A percentile compares a stretch with the other conserved stretches of the same genome.
Evolutionary conservation across 2,888 invertebrate genomes (phyloP).

Genomic region (Maniola hyperantus): DNA sequence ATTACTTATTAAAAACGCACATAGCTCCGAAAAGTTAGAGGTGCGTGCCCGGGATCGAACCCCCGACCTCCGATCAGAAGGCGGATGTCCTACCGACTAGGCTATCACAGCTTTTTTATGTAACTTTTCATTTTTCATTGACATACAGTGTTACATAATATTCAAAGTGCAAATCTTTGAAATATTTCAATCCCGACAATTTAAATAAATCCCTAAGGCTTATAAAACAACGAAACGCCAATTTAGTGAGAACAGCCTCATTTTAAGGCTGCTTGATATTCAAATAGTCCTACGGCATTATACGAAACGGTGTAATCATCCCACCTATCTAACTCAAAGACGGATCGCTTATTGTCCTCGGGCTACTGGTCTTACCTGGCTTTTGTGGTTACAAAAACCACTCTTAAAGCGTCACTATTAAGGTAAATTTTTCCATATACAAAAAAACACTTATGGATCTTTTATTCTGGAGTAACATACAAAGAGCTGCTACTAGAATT

Average conservation of each 20-base stretch:
- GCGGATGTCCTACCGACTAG: too few relatives aligned
- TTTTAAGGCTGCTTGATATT: conserved; percentile 49
- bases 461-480: conserved; percentile 3
- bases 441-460: conserved; percentile 4
- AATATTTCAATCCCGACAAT: neutral
- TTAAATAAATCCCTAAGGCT: conserved; percentile 11
- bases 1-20: too few relatives aligned
- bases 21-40: too few relatives aligned
- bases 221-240: conserved; percentile 24
- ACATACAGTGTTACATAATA: too few relatives aligned
- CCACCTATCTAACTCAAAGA: conserved; percentile 73
- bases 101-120: too few relatives aligned
- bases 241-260: conserved; percentile 30
- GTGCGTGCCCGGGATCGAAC: too few relatives aligned
- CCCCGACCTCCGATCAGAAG: too few relatives aligned
- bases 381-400: conserved; percentile 42
- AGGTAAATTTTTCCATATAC: conserved; percentile 6
- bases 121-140: too few relatives aligned
- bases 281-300: conserved; percentile 64
- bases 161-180: too few relatives aligned
- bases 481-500: conserved; percentile 31
- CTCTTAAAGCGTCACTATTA: neutral
- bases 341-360: conserved; percentile 77
- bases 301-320: conserved; percentile 64
- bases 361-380: conserved; percentile 73